Base-by-base conservation (phyloP, 1,140 invertebrate genomes). In the Tetramorium alpestre region DNA sequence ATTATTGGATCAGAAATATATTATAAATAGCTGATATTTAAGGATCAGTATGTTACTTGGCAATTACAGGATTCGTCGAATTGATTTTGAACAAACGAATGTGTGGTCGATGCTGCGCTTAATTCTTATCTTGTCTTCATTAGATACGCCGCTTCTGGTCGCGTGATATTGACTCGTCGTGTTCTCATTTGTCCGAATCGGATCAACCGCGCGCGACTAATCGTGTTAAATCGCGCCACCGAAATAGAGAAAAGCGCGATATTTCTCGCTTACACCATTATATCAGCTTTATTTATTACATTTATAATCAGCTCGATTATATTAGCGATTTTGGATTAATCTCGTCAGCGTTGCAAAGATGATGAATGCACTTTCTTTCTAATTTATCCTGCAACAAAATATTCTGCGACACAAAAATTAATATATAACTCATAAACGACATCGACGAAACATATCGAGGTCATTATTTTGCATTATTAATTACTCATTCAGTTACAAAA, bases 121-220 rank as follows among this genome's bases (percentile, higher is more conserved):
- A 75, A 84, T 84, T 73, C 54, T 44, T 60, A 49, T 62, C 80
- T 60, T 75, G 69, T 84, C 80, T 84, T 84, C 69, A 84, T 84
- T 60, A 84, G 70, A 22, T 56, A 73, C 38, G 54, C 33, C 69
- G 69, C 4, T 49, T 58, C 25, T 81, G 38, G 11, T 72, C 25
- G 41, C 54, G 41, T 25, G 67, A 73, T 82, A 84, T 84, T 73
- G 78, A 70, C 33, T 73, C 54, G 77, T 54, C 62, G 41, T 84
- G 54, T 75, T 72, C 25, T 75, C 41, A 18, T 75, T 84, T 73
- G 41, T 62, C 16, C 54, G 44, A 60, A 73, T 82, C 41, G 41
- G 25, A 82, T 84, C 54, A 84, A 56, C 58, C 54, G 69, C 69
- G 69, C 69, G 13, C 41, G 69, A 75, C 67, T 84, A 84, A 84